These are phyloP conservation scores for Clarias gariepinus DNA, from an alignment of 2,113 vertebrate species.

Conservation along the genomic window DNA sequence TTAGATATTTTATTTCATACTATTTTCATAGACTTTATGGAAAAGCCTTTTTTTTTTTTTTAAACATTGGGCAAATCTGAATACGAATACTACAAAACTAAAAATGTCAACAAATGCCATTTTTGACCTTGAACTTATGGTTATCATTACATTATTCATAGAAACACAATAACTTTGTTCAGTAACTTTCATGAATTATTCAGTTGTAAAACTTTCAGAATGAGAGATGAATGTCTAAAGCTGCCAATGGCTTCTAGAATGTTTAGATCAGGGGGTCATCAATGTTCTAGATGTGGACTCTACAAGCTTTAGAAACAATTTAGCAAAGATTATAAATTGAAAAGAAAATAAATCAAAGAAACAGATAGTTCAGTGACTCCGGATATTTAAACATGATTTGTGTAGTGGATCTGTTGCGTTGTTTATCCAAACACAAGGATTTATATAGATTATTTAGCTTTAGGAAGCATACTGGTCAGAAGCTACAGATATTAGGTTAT, in stretches of 20 bases:
- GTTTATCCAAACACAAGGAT: not conserved
- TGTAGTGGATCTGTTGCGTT: not conserved
- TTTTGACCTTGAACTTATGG: not conserved
- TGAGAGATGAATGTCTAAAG: not conserved
- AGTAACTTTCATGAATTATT: conserved; percentile 1
- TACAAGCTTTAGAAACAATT: not conserved
- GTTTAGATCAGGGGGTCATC: not conserved
- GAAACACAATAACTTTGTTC: too few species aligned
- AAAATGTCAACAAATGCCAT: not conserved
- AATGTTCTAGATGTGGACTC: not conserved
- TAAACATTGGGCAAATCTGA: not conserved
- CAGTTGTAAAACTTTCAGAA: too few species aligned
- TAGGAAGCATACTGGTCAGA: not conserved
- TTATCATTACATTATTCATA: not conserved
- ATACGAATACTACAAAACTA: not conserved
- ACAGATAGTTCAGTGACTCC: not conserved
- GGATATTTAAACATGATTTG: not conserved
- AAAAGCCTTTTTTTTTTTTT: too few species aligned
- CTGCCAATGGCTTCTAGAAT: not conserved
- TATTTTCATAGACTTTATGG: not conserved
- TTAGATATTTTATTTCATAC: not conserved
- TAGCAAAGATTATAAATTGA: not conserved
- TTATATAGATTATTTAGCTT: not conserved
- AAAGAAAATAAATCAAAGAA: not conserved
- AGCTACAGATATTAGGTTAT: not conserved